Percentiles rank a stretch among this genome's conserved stretches.
Evolutionary conservation across 2,113 vertebrate genomes (phyloP).

Genomic region (Tor tambroides): DNA sequence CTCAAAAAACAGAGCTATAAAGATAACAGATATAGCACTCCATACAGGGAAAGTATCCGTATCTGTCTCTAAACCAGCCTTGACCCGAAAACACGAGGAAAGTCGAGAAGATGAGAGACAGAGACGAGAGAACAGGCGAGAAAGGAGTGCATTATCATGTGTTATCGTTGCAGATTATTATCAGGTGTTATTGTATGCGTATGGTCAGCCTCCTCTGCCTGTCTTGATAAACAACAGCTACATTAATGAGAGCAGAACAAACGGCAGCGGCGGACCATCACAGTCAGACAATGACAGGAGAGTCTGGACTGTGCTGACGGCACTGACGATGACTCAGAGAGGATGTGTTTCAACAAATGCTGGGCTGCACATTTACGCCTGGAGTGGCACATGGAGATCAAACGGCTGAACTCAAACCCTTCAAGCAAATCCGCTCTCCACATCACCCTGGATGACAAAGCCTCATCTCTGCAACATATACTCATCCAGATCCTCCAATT

Average conservation of each 20-base stretch:
- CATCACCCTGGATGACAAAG: constrained; percentile 14
- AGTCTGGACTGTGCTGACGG: not conserved
- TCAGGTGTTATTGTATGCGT: constrained; percentile 61
- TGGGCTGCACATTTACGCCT: constrained; percentile 15
- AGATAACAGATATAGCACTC: constrained; percentile 68
- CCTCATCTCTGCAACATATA: constrained; percentile 10
- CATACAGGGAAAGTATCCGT: constrained; percentile 59
- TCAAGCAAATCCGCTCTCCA: constrained; percentile 35
- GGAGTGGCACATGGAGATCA: constrained; percentile 46
- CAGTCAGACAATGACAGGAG: not conserved
- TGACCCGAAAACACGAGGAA: constrained; percentile 62
- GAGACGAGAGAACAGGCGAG: constrained; percentile 32
- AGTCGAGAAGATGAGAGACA: constrained; percentile 35
- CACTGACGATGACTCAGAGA: constrained; percentile 19
- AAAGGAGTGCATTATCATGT: constrained; percentile 64
- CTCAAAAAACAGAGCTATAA: constrained; percentile 73
- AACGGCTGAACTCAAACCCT: constrained; percentile 27
- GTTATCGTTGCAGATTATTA: constrained; percentile 70
- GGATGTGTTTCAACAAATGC: constrained; percentile 43
- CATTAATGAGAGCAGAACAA: constrained; percentile 44
- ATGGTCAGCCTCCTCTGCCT: constrained; percentile 3
- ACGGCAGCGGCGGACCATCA: constrained; percentile 17
- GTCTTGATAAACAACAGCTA: constrained; percentile 44
- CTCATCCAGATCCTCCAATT: constrained; percentile 18
- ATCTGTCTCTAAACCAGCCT: constrained; percentile 63